These are phyloP conservation scores for Okamejei kenojei DNA, from an alignment of 2,797 vertebrate species.

Conservation along the genomic window DNA sequence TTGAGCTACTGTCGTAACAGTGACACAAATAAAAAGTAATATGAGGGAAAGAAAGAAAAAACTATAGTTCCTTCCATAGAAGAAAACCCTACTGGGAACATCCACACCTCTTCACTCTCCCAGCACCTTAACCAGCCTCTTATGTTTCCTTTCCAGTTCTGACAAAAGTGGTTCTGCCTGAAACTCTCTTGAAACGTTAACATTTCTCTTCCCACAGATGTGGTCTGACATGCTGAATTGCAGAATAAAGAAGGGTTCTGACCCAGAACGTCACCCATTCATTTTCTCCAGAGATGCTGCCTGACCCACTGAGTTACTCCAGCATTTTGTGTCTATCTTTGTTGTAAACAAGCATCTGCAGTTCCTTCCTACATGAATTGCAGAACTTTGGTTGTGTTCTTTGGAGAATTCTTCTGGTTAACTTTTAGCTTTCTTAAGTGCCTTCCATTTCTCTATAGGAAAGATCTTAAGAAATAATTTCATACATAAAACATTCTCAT, in stretches of 20 bases:
- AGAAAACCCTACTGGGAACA: background rate
- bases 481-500: background rate
- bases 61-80: background rate
- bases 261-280: too few relatives aligned
- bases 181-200: too few relatives aligned
- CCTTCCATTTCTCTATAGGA: background rate
- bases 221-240: too few relatives aligned
- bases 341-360: background rate
- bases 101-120: too few relatives aligned
- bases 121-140: too few relatives aligned
- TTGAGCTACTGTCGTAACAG: background rate
- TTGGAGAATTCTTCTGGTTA: background rate
- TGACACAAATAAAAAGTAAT: background rate
- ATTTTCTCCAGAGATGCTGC: too few relatives aligned
- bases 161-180: too few relatives aligned
- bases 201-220: too few relatives aligned
- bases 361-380: background rate
- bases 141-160: too few relatives aligned
- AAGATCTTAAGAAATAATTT: background rate
- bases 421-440: background rate
- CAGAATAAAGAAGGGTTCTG: too few relatives aligned
- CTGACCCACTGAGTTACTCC: too few relatives aligned
- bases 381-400: background rate
- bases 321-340: too few relatives aligned
- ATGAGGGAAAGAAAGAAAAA: background rate